Evolutionary conservation across 2,888 invertebrate genomes (phyloP).

Genomic region (Stenolophus ochropezus): DNA sequence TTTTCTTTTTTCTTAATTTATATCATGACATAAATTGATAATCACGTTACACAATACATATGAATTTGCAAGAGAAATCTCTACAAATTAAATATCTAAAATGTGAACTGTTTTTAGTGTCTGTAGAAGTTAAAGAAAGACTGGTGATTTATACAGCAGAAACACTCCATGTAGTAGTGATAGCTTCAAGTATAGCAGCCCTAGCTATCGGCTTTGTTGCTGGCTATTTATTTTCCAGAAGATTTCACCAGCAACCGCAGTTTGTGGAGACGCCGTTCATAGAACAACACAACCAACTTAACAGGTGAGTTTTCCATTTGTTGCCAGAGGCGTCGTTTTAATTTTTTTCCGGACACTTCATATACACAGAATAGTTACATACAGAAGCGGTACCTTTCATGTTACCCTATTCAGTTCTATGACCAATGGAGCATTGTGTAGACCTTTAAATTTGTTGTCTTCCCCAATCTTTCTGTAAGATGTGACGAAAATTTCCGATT

Average conservation of each 20-base stretch:
- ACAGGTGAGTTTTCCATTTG: conserved; percentile 74
- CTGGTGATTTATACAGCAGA: conserved; percentile 86
- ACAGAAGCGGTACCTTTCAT: no score
- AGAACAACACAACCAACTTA: conserved; percentile 86
- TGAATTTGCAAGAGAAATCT: not conserved
- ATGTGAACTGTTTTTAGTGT: conserved; percentile 33
- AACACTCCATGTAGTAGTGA: conserved; percentile 86
- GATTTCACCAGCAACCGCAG: conserved; percentile 82
- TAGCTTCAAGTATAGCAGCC: conserved; percentile 86
- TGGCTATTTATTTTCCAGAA: conserved; percentile 88
- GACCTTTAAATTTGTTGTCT: no score
- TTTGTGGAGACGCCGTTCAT: conserved; percentile 84
- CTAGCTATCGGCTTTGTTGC: conserved; percentile 89
- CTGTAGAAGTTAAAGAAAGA: conserved; percentile 71
- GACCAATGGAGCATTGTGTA: no score
- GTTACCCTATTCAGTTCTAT: no score
- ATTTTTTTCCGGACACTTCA: no score
- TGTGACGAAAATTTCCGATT: no score
- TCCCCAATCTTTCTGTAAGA: no score
- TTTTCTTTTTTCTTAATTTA: conserved; percentile 15
- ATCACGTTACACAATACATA: not conserved
- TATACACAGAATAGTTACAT: no score
- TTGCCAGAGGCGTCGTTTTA: no score
- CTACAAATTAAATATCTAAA: not conserved
- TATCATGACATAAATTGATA: not conserved